These are phyloP conservation scores for Pseudorectes ferrugineus DNA, from an alignment of 2,113 vertebrate genomes.

Conservation along the genomic window DNA sequence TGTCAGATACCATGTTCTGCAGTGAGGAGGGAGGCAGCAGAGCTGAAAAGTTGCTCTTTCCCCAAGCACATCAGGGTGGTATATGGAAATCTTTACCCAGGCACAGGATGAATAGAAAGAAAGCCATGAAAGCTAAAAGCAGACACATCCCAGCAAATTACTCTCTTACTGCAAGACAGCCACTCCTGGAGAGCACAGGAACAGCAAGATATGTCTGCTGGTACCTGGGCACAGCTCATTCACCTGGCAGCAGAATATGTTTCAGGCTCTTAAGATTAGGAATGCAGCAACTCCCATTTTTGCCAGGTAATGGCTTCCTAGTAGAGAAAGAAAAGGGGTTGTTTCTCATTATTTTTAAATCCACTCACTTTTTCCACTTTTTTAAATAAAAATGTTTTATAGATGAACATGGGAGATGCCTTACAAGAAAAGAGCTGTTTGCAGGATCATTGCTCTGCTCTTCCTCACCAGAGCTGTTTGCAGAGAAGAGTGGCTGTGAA, in stretches of 20 bases:
- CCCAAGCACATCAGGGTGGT: not conserved
- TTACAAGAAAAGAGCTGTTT: not conserved
- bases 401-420: not conserved
- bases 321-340: accelerated
- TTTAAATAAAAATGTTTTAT: not conserved
- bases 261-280: not conserved
- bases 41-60: not conserved
- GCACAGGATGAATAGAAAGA: not conserved
- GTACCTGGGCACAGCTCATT: not conserved
- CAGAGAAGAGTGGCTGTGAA: not conserved
- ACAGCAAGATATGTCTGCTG: not conserved
- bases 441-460: not conserved
- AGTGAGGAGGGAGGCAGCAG: not conserved
- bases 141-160: not conserved
- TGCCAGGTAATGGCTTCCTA: not conserved
- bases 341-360: not conserved
- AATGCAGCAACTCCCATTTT: not conserved
- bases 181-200: not conserved
- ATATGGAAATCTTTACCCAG: not conserved
- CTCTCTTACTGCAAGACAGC: not conserved
- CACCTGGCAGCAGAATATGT: not conserved
- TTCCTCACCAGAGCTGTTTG: constrained; percentile 12
- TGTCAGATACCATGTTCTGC: accelerated
- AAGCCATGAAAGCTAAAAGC: not conserved
- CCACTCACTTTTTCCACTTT: not conserved